These are phyloP conservation scores for Phrynosoma blainvillii DNA, from an alignment of 2,113 vertebrate species.

Conservation along the genomic window DNA sequence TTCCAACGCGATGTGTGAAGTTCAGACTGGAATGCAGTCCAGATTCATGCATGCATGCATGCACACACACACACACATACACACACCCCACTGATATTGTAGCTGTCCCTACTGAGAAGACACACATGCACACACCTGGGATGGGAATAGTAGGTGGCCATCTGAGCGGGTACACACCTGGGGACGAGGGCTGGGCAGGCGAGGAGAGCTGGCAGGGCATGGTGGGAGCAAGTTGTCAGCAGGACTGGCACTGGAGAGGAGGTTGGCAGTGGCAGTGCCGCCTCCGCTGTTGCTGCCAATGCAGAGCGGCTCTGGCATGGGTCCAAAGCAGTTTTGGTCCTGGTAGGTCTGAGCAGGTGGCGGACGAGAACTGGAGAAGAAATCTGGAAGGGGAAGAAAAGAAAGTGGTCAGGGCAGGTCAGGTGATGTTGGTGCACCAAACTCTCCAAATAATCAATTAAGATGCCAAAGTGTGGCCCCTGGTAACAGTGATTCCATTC, in stretches of 20 bases:
- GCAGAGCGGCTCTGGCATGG: conserved; percentile 61
- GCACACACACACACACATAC: too few species aligned
- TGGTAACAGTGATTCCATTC: too few species aligned
- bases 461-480: too few species aligned
- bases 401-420: background rate
- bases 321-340: conserved; percentile 63
- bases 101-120: too few species aligned
- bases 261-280: background rate
- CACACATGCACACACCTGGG: too few species aligned
- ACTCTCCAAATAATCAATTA: background rate
- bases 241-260: background rate
- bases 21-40: too few species aligned
- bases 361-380: conserved; percentile 68
- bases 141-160: rapidly evolving
- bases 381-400: conserved; percentile 65
- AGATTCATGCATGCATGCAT: too few species aligned
- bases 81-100: too few species aligned
- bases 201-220: background rate
- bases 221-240: background rate
- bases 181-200: conserved; percentile 39
- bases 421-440: background rate
- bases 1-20: too few species aligned
- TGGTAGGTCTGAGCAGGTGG: conserved; percentile 53
- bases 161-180: conserved; percentile 67
- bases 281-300: background rate